Percentiles rank a stretch among this genome's conserved stretches.
Conservation (phyloP, 1,140 invertebrate species). For the Atta texana region DNA sequence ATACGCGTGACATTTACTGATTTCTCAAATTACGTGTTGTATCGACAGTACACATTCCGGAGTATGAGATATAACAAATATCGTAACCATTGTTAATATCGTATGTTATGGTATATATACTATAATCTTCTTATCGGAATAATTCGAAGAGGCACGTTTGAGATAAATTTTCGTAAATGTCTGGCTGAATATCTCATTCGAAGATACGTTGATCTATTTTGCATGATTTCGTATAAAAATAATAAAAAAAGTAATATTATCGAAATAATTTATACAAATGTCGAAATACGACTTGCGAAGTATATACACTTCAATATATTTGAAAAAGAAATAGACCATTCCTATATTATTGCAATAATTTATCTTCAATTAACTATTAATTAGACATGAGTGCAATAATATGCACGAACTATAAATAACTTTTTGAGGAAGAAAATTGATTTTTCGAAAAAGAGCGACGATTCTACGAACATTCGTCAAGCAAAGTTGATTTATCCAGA, state of each 20-base stretch:
- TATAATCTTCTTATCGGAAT: background rate
- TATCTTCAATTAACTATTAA: background rate
- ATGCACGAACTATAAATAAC: background rate
- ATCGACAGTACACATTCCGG: background rate
- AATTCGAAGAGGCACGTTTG: slow-evolving; percentile 15
- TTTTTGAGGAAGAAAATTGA: background rate
- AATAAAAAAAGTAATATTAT: background rate
- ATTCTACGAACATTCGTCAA: slow-evolving; percentile 60
- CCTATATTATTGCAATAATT: background rate
- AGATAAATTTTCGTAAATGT: slow-evolving; percentile 8
- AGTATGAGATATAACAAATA: background rate
- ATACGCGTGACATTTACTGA: background rate
- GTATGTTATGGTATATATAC: background rate
- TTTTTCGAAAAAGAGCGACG: background rate
- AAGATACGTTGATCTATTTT: background rate
- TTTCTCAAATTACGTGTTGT: background rate
- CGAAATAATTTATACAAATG: background rate
- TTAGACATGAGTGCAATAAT: background rate
- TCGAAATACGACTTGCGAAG: background rate
- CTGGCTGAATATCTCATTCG: background rate
- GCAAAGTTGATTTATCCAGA: slow-evolving; percentile 79
- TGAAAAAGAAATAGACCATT: background rate
- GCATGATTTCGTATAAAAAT: background rate
- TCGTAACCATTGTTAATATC: background rate
- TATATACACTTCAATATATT: background rate